Evolutionary conservation across 2,888 invertebrate species (phyloP).

Genomic region (Eristalis pertinax): DNA sequence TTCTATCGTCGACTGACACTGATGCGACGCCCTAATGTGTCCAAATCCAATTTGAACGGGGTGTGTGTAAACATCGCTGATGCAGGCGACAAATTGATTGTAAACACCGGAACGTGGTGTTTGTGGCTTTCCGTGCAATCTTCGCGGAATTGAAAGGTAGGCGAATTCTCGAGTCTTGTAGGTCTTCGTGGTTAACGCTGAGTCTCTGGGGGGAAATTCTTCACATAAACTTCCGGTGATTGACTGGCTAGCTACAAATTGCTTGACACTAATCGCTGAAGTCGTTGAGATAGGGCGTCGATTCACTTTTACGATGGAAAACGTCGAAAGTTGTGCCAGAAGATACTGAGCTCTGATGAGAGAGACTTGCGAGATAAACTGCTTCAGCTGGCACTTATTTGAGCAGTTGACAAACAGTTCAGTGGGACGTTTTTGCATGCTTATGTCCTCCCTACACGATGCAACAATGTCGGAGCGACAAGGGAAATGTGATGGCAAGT

Average conservation of each 20-base stretch:
- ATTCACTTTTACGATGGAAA: neutral
- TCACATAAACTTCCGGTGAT: neutral
- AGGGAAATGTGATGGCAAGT: no score
- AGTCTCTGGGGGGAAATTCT: neutral
- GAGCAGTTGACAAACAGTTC: neutral
- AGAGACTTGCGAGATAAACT: neutral
- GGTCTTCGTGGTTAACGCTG: neutral
- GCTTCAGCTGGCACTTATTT: neutral
- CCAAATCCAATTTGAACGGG: conserved; percentile 41
- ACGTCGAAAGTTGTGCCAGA: neutral
- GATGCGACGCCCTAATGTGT: conserved; percentile 27
- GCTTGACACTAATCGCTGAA: neutral
- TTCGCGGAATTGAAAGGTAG: no score
- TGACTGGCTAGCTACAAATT: neutral
- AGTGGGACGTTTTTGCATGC: neutral
- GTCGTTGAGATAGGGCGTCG: neutral
- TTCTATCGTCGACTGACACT: conserved; percentile 35
- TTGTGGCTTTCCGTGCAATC: neutral
- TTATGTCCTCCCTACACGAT: no score
- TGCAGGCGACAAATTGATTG: conserved; percentile 18
- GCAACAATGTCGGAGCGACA: no score
- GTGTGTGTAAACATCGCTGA: conserved; percentile 20
- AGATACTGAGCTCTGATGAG: neutral
- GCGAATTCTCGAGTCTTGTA: neutral
- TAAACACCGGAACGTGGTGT: conserved; percentile 1